Evolutionary conservation across 1,140 invertebrate species (phyloP).

Genomic region (Apis mellifera): DNA sequence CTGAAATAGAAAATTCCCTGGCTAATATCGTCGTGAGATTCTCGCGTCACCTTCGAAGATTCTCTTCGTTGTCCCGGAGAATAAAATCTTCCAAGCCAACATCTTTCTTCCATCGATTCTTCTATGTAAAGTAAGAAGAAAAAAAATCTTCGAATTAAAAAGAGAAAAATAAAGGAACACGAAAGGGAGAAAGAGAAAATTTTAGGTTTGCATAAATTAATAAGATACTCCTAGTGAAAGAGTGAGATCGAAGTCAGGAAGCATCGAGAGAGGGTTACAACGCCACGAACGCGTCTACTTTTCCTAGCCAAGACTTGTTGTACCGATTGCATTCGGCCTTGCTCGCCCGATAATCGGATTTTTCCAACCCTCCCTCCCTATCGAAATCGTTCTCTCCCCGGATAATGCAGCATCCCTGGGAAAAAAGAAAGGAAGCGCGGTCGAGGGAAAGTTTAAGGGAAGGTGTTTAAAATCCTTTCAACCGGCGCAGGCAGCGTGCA

Average conservation of each 20-base stretch:
- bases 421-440: constrained; percentile 14
- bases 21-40: constrained; percentile 65
- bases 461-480: constrained; percentile 40
- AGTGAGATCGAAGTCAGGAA: too few species aligned
- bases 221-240: constrained; percentile 22
- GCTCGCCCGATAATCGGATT: constrained; percentile 65
- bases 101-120: too few species aligned
- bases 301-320: constrained; percentile 51
- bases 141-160: too few species aligned
- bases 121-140: too few species aligned
- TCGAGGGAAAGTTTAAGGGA: background rate
- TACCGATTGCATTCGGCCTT: constrained; percentile 34
- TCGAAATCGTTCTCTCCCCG: constrained; percentile 58
- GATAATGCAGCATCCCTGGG: constrained; percentile 51
- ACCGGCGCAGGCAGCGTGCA: background rate
- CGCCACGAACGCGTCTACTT: constrained; percentile 45
- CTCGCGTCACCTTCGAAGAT: constrained; percentile 60
- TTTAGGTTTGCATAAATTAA: constrained; percentile 63
- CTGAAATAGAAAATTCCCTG: constrained; percentile 73
- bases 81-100: constrained; percentile 50
- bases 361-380: constrained; percentile 39
- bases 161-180: background rate
- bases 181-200: background rate
- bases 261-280: constrained; percentile 16
- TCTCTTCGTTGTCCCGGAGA: constrained; percentile 48